A percentile compares a stretch with the other conserved stretches of the same genome.
Evolutionary conservation across 2,113 vertebrate genomes (phyloP).

Genomic region (Osmerus eperlanus): DNA sequence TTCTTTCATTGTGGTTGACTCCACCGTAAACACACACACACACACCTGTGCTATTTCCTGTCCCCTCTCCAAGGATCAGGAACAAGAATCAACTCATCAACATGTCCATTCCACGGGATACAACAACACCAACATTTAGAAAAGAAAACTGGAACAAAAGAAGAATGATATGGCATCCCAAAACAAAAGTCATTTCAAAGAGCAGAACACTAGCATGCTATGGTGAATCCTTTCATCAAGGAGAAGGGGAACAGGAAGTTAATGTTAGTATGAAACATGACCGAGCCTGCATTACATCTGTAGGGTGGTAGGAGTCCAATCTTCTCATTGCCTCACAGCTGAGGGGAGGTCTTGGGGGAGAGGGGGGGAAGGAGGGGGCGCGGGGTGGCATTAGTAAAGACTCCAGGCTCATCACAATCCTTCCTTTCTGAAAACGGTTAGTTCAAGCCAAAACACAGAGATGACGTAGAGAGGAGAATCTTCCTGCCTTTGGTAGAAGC

Average conservation of each 20-base stretch:
- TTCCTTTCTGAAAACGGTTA: conserved; percentile 68
- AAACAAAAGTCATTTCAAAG: conserved; percentile 39
- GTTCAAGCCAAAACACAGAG: conserved; percentile 56
- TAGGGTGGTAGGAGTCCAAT: conserved; percentile 18
- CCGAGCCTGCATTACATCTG: conserved; percentile 29
- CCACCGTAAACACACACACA: no score
- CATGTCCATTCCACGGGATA: neutral
- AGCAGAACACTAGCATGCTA: conserved; percentile 77
- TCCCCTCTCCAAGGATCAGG: no score
- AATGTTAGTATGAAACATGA: conserved; percentile 32
- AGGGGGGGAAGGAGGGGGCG: neutral
- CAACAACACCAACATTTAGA: conserved; percentile 17
- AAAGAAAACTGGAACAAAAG: conserved; percentile 23
- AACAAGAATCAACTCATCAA: no score
- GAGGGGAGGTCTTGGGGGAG: neutral
- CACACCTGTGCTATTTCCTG: no score
- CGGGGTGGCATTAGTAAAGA: conserved; percentile 58
- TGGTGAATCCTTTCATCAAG: conserved; percentile 60
- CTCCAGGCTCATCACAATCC: conserved; percentile 40
- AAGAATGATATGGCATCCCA: conserved; percentile 16
- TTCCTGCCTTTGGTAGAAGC: conserved; percentile 53
- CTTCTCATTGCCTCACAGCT: conserved; percentile 37
- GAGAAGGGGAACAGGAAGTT: conserved; percentile 54
- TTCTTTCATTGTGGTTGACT: no score
- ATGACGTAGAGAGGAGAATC: conserved; percentile 30